phyloP scores from a whole-genome alignment of 2,888 invertebrate species.

The Platycnemis pennipes region DNA sequence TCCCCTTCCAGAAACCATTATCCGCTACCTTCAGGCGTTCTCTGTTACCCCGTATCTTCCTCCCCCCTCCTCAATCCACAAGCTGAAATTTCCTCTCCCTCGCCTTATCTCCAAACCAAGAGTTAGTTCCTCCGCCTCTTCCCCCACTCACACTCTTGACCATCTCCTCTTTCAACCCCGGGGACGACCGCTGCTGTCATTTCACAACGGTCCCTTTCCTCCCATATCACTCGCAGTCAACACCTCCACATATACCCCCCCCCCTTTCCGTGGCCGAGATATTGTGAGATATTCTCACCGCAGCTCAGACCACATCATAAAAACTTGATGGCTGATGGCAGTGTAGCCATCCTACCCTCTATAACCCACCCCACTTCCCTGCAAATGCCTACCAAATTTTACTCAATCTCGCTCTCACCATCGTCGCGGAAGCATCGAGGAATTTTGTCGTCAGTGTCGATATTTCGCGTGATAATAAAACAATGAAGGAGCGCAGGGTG shows the following conservation, averaged over 20 bases:
- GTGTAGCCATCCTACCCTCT: no score
- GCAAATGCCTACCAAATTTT: no score
- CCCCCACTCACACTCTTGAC: neutral
- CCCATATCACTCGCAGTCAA: neutral
- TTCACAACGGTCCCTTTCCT: neutral
- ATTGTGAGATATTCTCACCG: neutral
- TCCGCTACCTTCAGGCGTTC: conserved; percentile 2
- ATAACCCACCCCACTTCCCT: no score
- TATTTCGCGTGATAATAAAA: no score
- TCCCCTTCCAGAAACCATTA: neutral
- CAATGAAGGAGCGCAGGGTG: no score
- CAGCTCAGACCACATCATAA: neutral
- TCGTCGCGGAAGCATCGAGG: no score
- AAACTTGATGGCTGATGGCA: no score
- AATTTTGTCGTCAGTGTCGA: no score
- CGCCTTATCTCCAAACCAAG: neutral
- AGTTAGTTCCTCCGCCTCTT: no score
- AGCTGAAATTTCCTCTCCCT: neutral
- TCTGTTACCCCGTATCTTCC: neutral
- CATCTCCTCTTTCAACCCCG: neutral
- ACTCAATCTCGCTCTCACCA: no score
- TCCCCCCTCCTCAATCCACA: conserved; percentile 7
- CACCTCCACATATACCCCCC: neutral
- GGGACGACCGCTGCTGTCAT: neutral
- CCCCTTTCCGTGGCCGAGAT: neutral